Evolutionary conservation across 30 jellyfish, hydroid and myxozoan species (phyloP).

Genomic region (Mastigias papua): DNA sequence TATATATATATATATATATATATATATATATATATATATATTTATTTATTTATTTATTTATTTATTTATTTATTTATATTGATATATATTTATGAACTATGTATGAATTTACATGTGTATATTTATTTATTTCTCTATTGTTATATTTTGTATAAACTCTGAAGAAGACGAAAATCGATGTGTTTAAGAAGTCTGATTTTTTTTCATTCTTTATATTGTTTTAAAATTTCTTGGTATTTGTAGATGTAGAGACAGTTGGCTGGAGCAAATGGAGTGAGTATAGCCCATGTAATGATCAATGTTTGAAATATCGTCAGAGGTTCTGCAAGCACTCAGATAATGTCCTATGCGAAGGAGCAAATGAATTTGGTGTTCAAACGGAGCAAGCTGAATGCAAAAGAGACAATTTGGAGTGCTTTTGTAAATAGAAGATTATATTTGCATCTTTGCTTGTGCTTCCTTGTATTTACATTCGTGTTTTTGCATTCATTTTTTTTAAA

Average conservation of each 20-base stretch:
- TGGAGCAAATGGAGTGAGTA: constrained; percentile 93
- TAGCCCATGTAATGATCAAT: constrained; percentile 78
- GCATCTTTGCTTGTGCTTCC: no score
- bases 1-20: no score
- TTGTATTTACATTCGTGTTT: no score
- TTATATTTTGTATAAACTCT: neutral
- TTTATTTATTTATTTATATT: no score
- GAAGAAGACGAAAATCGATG: neutral
- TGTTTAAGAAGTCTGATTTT: no score
- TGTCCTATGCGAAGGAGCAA: constrained; percentile 72
- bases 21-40: no score
- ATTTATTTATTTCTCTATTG: no score
- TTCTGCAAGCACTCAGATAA: constrained; percentile 75
- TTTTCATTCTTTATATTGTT: neutral
- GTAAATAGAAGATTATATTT: no score
- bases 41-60: no score
- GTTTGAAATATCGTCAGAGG: constrained; percentile 77
- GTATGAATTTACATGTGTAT: no score
- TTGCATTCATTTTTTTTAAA: no score
- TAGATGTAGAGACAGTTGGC: constrained; percentile 33
- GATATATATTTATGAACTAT: no score
- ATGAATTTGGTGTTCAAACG: constrained; percentile 74
- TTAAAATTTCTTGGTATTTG: neutral
- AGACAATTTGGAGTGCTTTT: constrained; percentile 83
- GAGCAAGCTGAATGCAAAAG: constrained; percentile 61